phyloP scores from a whole-genome alignment of 2,888 invertebrate species.

The Frankliniella intonsa region DNA sequence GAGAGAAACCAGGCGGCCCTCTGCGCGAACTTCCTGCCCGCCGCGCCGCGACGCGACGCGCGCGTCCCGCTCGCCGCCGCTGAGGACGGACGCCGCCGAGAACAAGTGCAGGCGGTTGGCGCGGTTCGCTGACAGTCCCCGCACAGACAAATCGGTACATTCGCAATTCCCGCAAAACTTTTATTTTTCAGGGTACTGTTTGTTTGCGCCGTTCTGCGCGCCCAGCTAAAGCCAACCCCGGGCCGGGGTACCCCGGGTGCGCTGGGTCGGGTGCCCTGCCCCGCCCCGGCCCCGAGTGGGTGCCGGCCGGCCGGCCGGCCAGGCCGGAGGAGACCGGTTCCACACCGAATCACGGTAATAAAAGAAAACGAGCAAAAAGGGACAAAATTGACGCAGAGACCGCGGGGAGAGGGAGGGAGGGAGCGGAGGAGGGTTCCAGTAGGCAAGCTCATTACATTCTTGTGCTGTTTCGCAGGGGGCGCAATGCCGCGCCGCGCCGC shows the following conservation, averaged over 20 bases:
- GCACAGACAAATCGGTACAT: too few species aligned
- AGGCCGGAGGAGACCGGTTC: background rate
- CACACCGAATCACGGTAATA: conserved; percentile 21
- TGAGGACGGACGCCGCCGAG: too few species aligned
- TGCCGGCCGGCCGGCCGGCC: background rate
- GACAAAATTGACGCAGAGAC: conserved; percentile 27
- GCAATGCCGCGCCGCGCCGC: too few species aligned
- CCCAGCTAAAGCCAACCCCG: too few species aligned
- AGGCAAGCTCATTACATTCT: conserved; percentile 12
- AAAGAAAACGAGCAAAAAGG: conserved; percentile 30
- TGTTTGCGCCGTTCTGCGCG: background rate
- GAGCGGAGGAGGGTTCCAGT: background rate
- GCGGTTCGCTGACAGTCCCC: too few species aligned
- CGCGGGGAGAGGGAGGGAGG: background rate
- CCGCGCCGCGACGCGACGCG: background rate
- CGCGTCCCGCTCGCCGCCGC: background rate
- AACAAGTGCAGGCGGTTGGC: too few species aligned
- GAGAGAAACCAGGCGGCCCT: background rate
- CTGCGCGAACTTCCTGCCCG: conserved; percentile 10
- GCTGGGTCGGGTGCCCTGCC: background rate
- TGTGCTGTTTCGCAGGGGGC: too few species aligned
- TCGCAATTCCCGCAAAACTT: too few species aligned
- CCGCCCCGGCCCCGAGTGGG: background rate
- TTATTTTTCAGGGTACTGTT: background rate
- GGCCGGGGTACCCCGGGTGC: too few species aligned